Evolutionary conservation across 2,888 invertebrate species (phyloP), one percentile per base, ranked within the genome.

Genomic region (Cataglyphis livida): DNA sequence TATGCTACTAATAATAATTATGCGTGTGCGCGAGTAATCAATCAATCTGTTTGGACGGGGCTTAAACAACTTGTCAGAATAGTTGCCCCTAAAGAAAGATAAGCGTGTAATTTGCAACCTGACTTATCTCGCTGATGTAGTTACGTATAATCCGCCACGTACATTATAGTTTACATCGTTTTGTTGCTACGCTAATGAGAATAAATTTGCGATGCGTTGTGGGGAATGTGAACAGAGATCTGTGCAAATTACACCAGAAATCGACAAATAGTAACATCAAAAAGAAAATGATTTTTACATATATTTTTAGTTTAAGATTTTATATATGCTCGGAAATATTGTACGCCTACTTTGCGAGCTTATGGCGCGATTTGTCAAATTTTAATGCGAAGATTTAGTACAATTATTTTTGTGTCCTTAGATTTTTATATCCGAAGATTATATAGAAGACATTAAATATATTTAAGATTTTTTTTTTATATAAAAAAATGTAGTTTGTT

Each of bases 31-130:
- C 54, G 21, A 75, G 64, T 18, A 28, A 76, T 59, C 65, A 44
- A 44, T 70, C 70, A 21, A 61, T 18, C 28, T 15, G 15, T 48
- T 32, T 1, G 21, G 28, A 54, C 32, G 32, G n/a, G 32, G 48
- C 48, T 51, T 64, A 25, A 44, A 65, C 7, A 25, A 32, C 25
- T 44, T 44, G 41, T 18, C 28, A 6, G 62, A n/a, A 62, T 62
- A 35, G 7, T 35, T 35, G n/a, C 35, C 38, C 9, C 9, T 15
- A 21, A 32, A 70, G 21, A 54, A 70, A 73, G 18, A 38, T 28
- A 28, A 76, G 70, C 65, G 78, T 54, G 61, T 41, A 38, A 44
- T 32, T 54, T 32, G 70, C 61, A 38, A 51, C 18, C 38, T 64
- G 44, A 61, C 21, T 28, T 18, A 59, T 59, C 28, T 59, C 59